phyloP scores from a whole-genome alignment of 2,888 invertebrate species.

The Epistrophella euchroma region DNA sequence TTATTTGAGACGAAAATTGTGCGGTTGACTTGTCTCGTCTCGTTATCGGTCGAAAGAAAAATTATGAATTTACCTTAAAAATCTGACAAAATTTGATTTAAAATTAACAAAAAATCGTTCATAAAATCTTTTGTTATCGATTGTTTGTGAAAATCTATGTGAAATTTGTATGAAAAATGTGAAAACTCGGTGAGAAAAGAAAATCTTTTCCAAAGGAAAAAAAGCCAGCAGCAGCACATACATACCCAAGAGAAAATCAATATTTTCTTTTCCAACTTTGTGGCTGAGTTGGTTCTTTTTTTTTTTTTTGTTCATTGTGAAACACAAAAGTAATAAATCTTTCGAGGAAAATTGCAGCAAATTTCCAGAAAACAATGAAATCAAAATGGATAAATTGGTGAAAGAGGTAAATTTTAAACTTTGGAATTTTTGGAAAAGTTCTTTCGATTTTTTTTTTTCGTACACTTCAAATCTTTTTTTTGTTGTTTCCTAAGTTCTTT shows the following conservation, averaged over 20 bases:
- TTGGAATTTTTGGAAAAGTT: not conserved
- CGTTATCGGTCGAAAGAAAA: slow-evolving; percentile 37
- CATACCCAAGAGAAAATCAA: slow-evolving; percentile 71
- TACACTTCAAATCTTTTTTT: not conserved
- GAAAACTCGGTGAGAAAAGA: slow-evolving; percentile 59
- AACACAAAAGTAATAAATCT: not conserved
- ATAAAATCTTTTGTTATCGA: not conserved
- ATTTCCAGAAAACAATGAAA: slow-evolving; percentile 10
- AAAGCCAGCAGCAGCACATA: slow-evolving; percentile 51
- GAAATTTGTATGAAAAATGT: slow-evolving; percentile 51
- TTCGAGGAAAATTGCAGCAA: not conserved
- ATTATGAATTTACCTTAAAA: slow-evolving; percentile 59
- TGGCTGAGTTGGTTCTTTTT: slow-evolving; percentile 8
- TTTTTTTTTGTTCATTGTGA: slow-evolving; percentile 6
- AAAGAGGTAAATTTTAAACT: slow-evolving; percentile 50
- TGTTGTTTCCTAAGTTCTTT: not conserved
- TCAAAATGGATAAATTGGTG: slow-evolving; percentile 60
- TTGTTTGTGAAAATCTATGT: slow-evolving; percentile 20
- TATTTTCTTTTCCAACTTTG: slow-evolving; percentile 66
- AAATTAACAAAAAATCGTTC: slow-evolving; percentile 24
- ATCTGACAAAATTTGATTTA: slow-evolving; percentile 17
- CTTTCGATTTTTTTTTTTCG: not conserved
- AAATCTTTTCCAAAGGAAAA: not conserved
- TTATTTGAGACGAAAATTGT: slow-evolving; percentile 40
- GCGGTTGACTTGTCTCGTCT: slow-evolving; percentile 46